A percentile compares a stretch with the other conserved stretches of the same genome.
phyloP scores from a whole-genome alignment of 2,113 vertebrate species.

The Zapus hudsonius region DNA sequence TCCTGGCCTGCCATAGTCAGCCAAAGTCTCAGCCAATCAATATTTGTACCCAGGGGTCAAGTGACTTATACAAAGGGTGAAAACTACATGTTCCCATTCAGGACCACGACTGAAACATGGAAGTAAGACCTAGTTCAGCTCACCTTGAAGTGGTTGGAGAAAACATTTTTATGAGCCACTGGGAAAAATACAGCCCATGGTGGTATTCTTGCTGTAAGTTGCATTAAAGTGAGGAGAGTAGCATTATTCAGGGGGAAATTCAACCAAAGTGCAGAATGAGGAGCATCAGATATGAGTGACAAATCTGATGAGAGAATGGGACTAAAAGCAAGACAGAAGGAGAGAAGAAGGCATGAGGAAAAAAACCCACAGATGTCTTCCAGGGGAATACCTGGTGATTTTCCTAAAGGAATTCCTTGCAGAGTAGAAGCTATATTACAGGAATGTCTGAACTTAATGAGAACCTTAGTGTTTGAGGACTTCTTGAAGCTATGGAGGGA shows the following conservation, averaged over 20 bases:
- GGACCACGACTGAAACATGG: conserved; percentile 91
- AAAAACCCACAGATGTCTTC: conserved; percentile 85
- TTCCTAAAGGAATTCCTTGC: conserved; percentile 69
- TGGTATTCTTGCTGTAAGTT: conserved; percentile 91
- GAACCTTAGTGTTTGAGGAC: conserved; percentile 91
- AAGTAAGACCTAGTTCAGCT: conserved; percentile 92
- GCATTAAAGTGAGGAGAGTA: conserved; percentile 91
- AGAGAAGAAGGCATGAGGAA: conserved; percentile 91
- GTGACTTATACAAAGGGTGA: conserved; percentile 91
- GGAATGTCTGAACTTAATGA: conserved; percentile 90
- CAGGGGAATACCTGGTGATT: not conserved
- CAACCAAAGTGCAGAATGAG: conserved; percentile 88
- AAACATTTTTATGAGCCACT: conserved; percentile 91
- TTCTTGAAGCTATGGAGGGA: conserved; percentile 93
- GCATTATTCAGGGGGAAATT: conserved; percentile 90
- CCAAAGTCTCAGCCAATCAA: conserved; percentile 91
- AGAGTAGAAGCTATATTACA: conserved; percentile 74
- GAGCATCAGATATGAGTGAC: conserved; percentile 91
- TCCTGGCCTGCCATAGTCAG: conserved; percentile 79
- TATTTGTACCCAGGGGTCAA: conserved; percentile 92
- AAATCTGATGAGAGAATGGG: conserved; percentile 88
- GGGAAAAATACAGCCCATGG: conserved; percentile 90
- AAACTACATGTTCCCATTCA: conserved; percentile 93
- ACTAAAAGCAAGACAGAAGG: conserved; percentile 87
- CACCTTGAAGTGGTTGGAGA: conserved; percentile 94